These are phyloP conservation scores for Euspilapteryx auroguttella DNA, from an alignment of 2,888 invertebrate genomes.

Conservation along the genomic window DNA sequence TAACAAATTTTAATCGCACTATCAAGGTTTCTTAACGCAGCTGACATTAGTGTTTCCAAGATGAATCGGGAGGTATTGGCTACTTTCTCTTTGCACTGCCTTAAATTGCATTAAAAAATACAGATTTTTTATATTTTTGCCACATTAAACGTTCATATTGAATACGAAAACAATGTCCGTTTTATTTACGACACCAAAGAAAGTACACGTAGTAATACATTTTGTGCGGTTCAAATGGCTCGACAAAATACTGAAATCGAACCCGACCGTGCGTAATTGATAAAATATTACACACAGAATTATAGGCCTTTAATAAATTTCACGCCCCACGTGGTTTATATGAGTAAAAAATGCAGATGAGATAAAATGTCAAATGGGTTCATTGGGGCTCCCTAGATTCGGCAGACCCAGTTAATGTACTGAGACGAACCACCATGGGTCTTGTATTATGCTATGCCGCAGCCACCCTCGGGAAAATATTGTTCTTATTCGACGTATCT, in stretches of 20 bases:
- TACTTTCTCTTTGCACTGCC: too few relatives aligned
- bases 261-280: constrained; percentile 45
- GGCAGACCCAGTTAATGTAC: constrained; percentile 29
- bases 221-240: constrained; percentile 31
- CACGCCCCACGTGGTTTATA: constrained; percentile 36
- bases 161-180: constrained; percentile 18
- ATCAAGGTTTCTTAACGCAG: too few relatives aligned
- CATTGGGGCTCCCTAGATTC: constrained; percentile 17
- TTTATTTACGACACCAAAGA: constrained; percentile 28
- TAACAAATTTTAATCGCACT: too few relatives aligned
- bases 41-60: too few relatives aligned
- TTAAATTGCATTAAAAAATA: too few relatives aligned
- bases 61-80: too few relatives aligned
- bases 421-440: constrained; percentile 26
- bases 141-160: neutral
- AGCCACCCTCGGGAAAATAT: too few relatives aligned
- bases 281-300: constrained; percentile 43
- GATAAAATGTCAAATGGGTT: constrained; percentile 39
- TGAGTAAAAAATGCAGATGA: constrained; percentile 48
- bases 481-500: too few relatives aligned
- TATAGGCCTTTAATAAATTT: constrained; percentile 46
- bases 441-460: constrained; percentile 8
- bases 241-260: constrained; percentile 32
- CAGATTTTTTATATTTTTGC: too few relatives aligned
- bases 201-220: constrained; percentile 23